A percentile compares a stretch with the other conserved stretches of the same genome.
Conservation (phyloP, 1,140 invertebrate genomes). For the Eumeta japonica region DNA sequence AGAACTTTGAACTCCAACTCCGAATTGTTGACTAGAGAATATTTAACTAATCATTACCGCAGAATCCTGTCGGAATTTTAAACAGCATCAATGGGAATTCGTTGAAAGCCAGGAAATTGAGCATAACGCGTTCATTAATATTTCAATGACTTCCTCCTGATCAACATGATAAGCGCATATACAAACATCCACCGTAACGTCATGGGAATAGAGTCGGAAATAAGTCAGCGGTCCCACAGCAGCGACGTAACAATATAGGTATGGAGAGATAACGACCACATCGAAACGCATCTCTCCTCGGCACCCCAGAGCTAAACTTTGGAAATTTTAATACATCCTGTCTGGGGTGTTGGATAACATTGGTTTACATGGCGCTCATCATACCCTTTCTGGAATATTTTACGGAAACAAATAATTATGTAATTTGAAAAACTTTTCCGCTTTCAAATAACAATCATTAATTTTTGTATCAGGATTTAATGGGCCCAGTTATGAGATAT, state of each 20-base stretch:
- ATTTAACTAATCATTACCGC: slow-evolving; percentile 2
- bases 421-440: too few relatives aligned
- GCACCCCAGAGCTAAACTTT: slow-evolving; percentile 35
- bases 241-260: slow-evolving; percentile 8
- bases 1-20: too few relatives aligned
- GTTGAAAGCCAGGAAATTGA: slow-evolving; percentile 48
- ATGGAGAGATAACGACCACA: slow-evolving; percentile 18
- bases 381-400: too few relatives aligned
- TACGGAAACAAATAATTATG: too few relatives aligned
- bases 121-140: slow-evolving; percentile 45
- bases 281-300: slow-evolving; percentile 28
- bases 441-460: too few relatives aligned
- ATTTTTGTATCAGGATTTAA: too few relatives aligned
- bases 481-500: too few relatives aligned
- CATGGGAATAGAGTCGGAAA: slow-evolving; percentile 13
- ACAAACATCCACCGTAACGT: slow-evolving; percentile 15
- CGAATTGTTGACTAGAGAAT: too few relatives aligned
- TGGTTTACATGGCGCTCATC: slow-evolving; percentile 13
- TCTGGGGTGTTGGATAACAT: slow-evolving; percentile 11
- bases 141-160: slow-evolving; percentile 42
- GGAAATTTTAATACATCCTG: slow-evolving; percentile 37
- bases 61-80: slow-evolving; percentile 30
- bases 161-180: slow-evolving; percentile 17
- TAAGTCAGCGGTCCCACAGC: not conserved
- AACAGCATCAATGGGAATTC: slow-evolving; percentile 32